phyloP scores from a whole-genome alignment of 1,140 invertebrate species.

The Meloidogyne chitwoodi region DNA sequence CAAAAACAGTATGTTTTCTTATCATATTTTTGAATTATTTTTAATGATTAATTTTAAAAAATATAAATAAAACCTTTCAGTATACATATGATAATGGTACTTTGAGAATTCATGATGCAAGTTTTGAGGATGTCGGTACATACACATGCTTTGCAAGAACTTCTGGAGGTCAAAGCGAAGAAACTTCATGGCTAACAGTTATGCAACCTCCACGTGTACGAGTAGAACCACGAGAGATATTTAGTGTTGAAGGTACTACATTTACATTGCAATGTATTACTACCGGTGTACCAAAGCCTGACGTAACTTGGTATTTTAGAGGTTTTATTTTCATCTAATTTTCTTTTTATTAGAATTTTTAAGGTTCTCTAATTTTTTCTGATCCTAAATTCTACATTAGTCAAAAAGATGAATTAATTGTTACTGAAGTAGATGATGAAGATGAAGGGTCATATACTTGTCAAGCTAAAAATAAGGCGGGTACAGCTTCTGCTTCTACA shows the following conservation, averaged over 20 bases:
- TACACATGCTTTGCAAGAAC: slow-evolving; percentile 47
- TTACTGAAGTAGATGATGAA: slow-evolving; percentile 48
- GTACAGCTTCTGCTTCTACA: slow-evolving; percentile 53
- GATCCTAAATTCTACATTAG: slow-evolving; percentile 48
- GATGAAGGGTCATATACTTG: slow-evolving; percentile 65
- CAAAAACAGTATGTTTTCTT: slow-evolving; percentile 31
- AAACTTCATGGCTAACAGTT: slow-evolving; percentile 37
- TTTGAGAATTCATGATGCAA: slow-evolving; percentile 42
- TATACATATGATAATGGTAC: slow-evolving; percentile 53
- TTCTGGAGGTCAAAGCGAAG: slow-evolving; percentile 46
- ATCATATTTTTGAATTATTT: neutral
- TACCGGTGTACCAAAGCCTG: slow-evolving; percentile 44
- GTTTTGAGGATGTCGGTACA: slow-evolving; percentile 38
- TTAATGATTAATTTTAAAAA: neutral
- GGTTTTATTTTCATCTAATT: neutral
- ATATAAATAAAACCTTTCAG: slow-evolving; percentile 10
- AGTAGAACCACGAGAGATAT: slow-evolving; percentile 40
- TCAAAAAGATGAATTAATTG: slow-evolving; percentile 52
- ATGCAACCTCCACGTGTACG: slow-evolving; percentile 34
- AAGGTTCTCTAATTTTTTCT: slow-evolving; percentile 25
- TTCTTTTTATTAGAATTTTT: neutral
- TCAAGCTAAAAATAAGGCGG: slow-evolving; percentile 63
- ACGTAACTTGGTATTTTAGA: slow-evolving; percentile 49
- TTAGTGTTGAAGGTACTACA: slow-evolving; percentile 30
- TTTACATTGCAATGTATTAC: slow-evolving; percentile 46